Evolutionary conservation across 2,888 invertebrate genomes (phyloP), one percentile per base, ranked within the genome.

Genomic region (Drosophila monieri): DNA sequence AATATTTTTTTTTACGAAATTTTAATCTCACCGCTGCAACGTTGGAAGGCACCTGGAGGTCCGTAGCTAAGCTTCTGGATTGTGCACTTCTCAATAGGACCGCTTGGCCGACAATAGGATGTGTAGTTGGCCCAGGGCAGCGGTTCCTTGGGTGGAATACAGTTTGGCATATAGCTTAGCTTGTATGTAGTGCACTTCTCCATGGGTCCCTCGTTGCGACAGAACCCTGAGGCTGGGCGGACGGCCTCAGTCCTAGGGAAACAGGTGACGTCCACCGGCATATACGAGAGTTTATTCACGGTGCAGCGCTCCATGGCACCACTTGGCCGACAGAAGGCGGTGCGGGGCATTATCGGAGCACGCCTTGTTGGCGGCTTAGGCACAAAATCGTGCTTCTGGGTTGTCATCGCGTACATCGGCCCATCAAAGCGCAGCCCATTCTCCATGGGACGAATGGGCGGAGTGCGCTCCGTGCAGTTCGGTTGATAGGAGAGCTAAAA

Each of bases 391-490:
- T 95, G 95, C 41, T 95, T 94, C 75, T 95, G 94, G 0, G 95
- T 95, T 2, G 96, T 96, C 67, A 94, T 91, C 73, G 94, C 94
- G 90, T 95, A 94, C 93, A 95, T 94, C n/a, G 95, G 95, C 0
- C 93, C 93, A 56, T 93, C 93, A 0, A 94, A 94, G 81, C 93
- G 92, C 81, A 88, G 61, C 3, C 94, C 92, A 88, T 94, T 94
- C 89, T 94, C 94, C 90, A 93, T 93, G 62, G 94, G 95, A 0
- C 93, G 92, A 73, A 94, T 93, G 1, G 94, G 90, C 37, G 90
- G 90, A 1, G 94, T 93, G 23, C 94, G 94, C 59, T 92, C 88
- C 14, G 92, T 91, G 21, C 92, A 93, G 73, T 94, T 94, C 5
- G 94, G 94, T 46, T 93, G 92, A 89, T 93, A 94, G 0, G 94